Evolutionary conservation across 2,113 vertebrate species (phyloP), one percentile per base, ranked within the genome.

Genomic region (Trematomus loennbergii): DNA sequence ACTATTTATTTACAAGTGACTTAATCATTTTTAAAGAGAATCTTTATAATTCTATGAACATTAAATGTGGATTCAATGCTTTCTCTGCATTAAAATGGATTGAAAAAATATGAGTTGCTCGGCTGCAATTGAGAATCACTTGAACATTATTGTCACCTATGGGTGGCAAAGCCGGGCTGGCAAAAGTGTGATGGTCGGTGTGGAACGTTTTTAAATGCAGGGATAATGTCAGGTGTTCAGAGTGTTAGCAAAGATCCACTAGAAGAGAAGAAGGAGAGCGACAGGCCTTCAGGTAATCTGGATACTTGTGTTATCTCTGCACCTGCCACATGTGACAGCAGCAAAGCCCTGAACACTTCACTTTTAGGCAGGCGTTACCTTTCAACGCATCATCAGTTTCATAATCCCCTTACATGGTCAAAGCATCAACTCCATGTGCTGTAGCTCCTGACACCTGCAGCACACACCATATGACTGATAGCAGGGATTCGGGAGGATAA

Each of bases 321-420:
- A 90, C 87, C 87, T 94, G 91, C 80, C 92, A 92, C 82, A 72
- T 87, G 67, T 91, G 90, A 89, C 93, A 85, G 91, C 87, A 22
- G 89, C 81, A 87, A 85, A 93, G 88, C 88, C 84, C 87, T 81
- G 81, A 87, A 90, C 88, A 85, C 92, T 92, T 93, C 91, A 92
- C 82, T 90, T 91, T 87, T 84, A 85, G 90, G 91, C 93, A 90
- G 87, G 83, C 88, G 89, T 87, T 92, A 90, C 89, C 91, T 93
- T 94, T 93, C 89, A 93, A 85, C 88, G 76, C 91, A 90, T 94
- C 94, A 95, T 94, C 94, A 94, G 80, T 92, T 93, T 93, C 86
- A 87, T 92, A 95, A 94, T 94, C 93, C 94, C 90, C 90, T 93
- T 93, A 92, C 89, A 88, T 89, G 92, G 91, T 90, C 92, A 92